phyloP scores from a whole-genome alignment of 2,797 vertebrate genomes.

The Lagocephalus sceleratus region DNA sequence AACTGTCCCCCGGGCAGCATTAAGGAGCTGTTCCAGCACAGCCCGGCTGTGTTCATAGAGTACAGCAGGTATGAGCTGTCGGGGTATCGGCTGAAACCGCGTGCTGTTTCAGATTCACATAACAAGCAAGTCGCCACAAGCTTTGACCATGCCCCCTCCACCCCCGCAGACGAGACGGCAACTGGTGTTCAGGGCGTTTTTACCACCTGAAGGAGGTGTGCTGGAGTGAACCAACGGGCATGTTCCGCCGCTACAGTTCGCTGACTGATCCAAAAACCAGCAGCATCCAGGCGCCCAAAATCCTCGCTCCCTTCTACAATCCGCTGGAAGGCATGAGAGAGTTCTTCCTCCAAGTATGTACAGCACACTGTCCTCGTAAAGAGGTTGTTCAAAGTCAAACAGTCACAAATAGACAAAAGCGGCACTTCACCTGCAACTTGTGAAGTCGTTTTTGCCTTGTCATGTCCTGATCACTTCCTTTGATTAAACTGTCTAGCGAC shows the following conservation, averaged over 20 bases:
- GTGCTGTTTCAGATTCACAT: neutral
- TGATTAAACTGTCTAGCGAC: slow-evolving; percentile 27
- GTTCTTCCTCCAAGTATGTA: slow-evolving; percentile 70
- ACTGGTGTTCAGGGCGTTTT: slow-evolving; percentile 70
- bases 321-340: slow-evolving; percentile 54
- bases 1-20: slow-evolving; percentile 65
- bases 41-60: slow-evolving; percentile 76
- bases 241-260: slow-evolving; percentile 74
- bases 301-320: slow-evolving; percentile 71
- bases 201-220: slow-evolving; percentile 80
- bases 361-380: neutral
- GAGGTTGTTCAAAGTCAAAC: neutral
- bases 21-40: slow-evolving; percentile 73
- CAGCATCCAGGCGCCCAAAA: slow-evolving; percentile 64
- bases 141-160: neutral
- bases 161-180: slow-evolving; percentile 32
- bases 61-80: slow-evolving; percentile 55
- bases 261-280: slow-evolving; percentile 44
- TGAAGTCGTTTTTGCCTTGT: neutral
- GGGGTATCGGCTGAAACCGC: neutral
- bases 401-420: neutral
- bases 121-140: neutral
- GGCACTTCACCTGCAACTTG: neutral
- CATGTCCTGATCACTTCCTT: neutral
- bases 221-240: slow-evolving; percentile 73